Base-by-base conservation (phyloP, 2,797 vertebrate species). In the Pygocentrus nattereri region DNA sequence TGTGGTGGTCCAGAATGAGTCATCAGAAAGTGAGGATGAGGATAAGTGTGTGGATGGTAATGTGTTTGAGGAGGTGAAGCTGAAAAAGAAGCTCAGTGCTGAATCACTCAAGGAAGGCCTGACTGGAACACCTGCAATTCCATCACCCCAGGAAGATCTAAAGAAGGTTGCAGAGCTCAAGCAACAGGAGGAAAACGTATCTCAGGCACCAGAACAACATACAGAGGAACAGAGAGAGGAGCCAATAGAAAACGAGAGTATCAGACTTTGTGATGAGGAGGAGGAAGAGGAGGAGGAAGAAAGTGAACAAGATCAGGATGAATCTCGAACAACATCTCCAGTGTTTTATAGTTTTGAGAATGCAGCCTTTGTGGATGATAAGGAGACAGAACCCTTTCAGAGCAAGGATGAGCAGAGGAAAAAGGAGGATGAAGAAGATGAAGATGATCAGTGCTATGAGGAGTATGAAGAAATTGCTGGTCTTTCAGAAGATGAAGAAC, bases 401-500 rank as follows among this genome's bases (percentile, higher is more conserved):
- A 90, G 93, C 91, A 92, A 93, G 47, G 91, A 91, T 80, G 91
- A 94, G 25, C 90, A 91, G 0, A 87, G 89, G 0, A 91, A 90
- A 5, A 93, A 92, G 0, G 94, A 94, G 16, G 90, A 92, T 0
- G 88, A 90, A 0, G 92, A 91, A 1, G 93, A 93, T 0, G 92
- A 92, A 58, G 90, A 90, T 3, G 93, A 95, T 73, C 91, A 88
- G 80, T 82, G 82, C 72, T 93, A 90, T 82, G 88, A 80, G 84
- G 92, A 95, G 59, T 92, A 92, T 50, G 94, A 94, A 6, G 95
- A 94, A 19, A 91, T 92, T 82, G 92, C 92, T 67, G 96, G 97
- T 82, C 93, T 98, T 71, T 96, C 96, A 1, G 97, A 97, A 85
- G 97, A 98, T 83, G 97, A 98, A 59, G 95, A 96, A n/a, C 90